Evolutionary conservation across 2,888 invertebrate species (phyloP), one percentile per base, ranked within the genome.

Genomic region (Ophioninae sp.): DNA sequence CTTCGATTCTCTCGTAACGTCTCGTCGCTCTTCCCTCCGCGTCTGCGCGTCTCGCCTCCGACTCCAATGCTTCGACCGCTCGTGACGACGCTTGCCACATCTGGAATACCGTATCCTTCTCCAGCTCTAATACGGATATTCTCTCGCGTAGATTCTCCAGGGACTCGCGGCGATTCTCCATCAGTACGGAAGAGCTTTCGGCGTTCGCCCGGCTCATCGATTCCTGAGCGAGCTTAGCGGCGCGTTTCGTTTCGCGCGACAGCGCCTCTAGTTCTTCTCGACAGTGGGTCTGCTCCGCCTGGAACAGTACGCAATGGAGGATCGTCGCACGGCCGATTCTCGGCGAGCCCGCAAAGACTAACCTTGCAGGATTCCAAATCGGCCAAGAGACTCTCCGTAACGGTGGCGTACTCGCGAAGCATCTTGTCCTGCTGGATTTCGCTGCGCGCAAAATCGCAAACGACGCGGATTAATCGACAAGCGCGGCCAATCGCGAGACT

Each of bases 31-130:
- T 87, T 0, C 82, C 88, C 41, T 90, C 87, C 6, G 82, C 81
- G 0, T 88, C 86, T 22, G 82, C 95, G 37, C 94, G 93, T 90
- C 94, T 94, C 3, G 96, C 91, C 92, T 96, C 96, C 23, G 94
- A 94, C 89, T 97, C 96, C 80, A 96, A 93, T 71, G 94, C 94
- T 58, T 95, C 95, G 69, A 96, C 95, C 0, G 95, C 95, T 89
- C 94, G 94, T 83, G 96, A 93, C 0, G 96, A 94, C 83, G 95
- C 95, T 90, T 95, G 95, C 95, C 96, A 96, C 56, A 96, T 90
- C 22, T 95, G 94, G 67, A 94, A 93, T 2, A 95, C 93, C 0
- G 95, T 95, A 72, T 95, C 94, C 87, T 96, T 95, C 93, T 97
- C 96, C 94, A 90, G 88, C 82, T 92, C 91, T 71, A 92, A 79